Evolutionary conservation across 1,140 invertebrate species (phyloP).

Genomic region (Drosophila ironensis): DNA sequence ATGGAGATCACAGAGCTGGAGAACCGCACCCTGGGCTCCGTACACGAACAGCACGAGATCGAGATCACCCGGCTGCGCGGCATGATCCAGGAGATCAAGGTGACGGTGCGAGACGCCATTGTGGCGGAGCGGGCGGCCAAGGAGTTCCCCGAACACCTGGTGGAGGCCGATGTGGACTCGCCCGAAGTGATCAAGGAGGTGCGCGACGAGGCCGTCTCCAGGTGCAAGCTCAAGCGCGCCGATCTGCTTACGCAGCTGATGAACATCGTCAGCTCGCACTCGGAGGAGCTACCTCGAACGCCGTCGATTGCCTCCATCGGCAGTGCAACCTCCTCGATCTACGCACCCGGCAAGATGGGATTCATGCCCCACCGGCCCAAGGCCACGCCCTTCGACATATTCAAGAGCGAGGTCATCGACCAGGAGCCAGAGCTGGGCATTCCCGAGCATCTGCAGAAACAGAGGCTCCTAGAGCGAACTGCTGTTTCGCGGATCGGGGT

Average conservation of each 20-base stretch:
- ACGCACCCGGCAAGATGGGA: slow-evolving; percentile 84
- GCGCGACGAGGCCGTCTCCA: slow-evolving; percentile 50
- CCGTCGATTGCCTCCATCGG: slow-evolving; percentile 79
- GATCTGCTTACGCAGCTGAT: slow-evolving; percentile 83
- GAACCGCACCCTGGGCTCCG: slow-evolving; percentile 82
- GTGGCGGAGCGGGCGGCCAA: slow-evolving; percentile 81
- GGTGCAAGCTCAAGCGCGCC: slow-evolving; percentile 83
- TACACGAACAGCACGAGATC: slow-evolving; percentile 82
- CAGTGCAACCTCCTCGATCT: slow-evolving; percentile 63
- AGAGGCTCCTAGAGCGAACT: not conserved
- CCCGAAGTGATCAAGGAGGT: slow-evolving; percentile 41
- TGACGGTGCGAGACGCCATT: slow-evolving; percentile 84
- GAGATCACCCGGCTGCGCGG: slow-evolving; percentile 84
- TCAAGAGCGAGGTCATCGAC: slow-evolving; percentile 40
- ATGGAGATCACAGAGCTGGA: slow-evolving; percentile 83
- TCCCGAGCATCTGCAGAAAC: slow-evolving; percentile 48
- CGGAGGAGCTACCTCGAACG: slow-evolving; percentile 47
- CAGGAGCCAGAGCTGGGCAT: slow-evolving; percentile 21
- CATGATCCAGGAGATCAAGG: slow-evolving; percentile 84
- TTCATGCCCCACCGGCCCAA: slow-evolving; percentile 82
- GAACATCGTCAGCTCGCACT: slow-evolving; percentile 80
- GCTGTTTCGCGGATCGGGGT: not conserved
- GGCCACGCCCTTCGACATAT: slow-evolving; percentile 43
- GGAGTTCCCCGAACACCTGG: slow-evolving; percentile 68
- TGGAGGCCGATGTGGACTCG: slow-evolving; percentile 31